Base-by-base conservation (phyloP, 2,888 invertebrate genomes). In the Epinotia bilunana region DNA sequence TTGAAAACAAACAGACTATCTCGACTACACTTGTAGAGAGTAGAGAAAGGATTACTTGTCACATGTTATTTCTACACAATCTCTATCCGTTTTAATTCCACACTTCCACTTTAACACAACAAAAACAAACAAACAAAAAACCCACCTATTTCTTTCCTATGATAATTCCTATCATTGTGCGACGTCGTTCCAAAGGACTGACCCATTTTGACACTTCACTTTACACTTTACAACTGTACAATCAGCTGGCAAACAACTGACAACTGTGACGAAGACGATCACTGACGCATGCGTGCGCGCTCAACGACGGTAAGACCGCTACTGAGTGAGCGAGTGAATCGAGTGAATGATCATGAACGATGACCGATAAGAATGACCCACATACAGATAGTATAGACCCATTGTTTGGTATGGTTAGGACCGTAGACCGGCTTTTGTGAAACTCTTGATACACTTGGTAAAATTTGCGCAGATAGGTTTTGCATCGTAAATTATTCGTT, bases 181-280 rank as follows among this genome's bases (percentile, higher is more conserved):
- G 94, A 92, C 78, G 92, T 90, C 39, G 92, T 94, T 73, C 94
- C 94, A 81, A 94, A 94, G 61, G 93, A 88, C 80, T 94, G 94
- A 77, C 94, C 94, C 94, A 94, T 94, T 80, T 84, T 87, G 84
- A 86, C 90, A 88, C 88, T 86, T 83, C 88, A 88, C 88, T 39
- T 39, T 83, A 86, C 83, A 85, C 84, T 87, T 87, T 87, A 86
- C 84, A 83, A 81, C 76, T 79, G 80, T 39, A 61, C 46, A 64
- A 72, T 18, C 55, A 43, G 43, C 61, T 33, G 62, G 53, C 70
- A 85, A 79, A 80, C 82, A 18, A 49, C 4, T 49, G 49, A 64
- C 62, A 62, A 33, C n/a, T 23, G 20, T 80, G 80, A 80, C 82
- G 84, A 39, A 0, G 20, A 2, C 20, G 20, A 28, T 2, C 89